Evolutionary conservation across 2,888 invertebrate species (phyloP).

Genomic region (Eristalinus sepulchralis): DNA sequence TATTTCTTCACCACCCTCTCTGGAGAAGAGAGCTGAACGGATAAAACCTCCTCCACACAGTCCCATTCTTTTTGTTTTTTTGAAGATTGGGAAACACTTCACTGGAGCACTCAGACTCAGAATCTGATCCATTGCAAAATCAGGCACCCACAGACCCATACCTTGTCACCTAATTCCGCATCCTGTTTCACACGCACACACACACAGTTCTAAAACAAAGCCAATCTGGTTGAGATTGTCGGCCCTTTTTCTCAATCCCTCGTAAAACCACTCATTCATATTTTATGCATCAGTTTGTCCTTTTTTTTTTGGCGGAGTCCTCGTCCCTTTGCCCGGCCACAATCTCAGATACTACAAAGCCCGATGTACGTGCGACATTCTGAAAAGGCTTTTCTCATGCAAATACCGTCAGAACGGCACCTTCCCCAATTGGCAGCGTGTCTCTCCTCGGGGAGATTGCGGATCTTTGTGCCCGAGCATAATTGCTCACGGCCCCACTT

Average conservation of each 20-base stretch:
- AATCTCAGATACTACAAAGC: conserved; percentile 15
- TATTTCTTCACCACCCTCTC: too few relatives aligned
- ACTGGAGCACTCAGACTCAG: too few relatives aligned
- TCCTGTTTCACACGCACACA: too few relatives aligned
- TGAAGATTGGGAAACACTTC: too few relatives aligned
- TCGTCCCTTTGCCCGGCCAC: background rate
- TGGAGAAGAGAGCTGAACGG: too few relatives aligned
- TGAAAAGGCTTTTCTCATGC: conserved; percentile 45
- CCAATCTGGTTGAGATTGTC: background rate
- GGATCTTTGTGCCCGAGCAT: background rate
- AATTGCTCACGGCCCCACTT: background rate
- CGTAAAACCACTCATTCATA: conserved; percentile 35
- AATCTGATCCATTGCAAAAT: too few relatives aligned
- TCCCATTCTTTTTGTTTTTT: too few relatives aligned
- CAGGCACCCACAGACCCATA: too few relatives aligned
- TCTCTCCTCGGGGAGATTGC: background rate
- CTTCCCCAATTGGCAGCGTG: conserved; percentile 8
- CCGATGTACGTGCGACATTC: conserved; percentile 32
- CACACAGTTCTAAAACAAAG: background rate
- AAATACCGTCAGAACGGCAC: conserved; percentile 6
- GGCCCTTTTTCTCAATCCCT: background rate
- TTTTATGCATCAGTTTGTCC: conserved; percentile 35
- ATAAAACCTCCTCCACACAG: too few relatives aligned
- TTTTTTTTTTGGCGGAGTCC: background rate
- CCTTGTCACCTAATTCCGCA: too few relatives aligned